phyloP scores from a whole-genome alignment of 2,888 invertebrate genomes.

The Yponomeuta evonymella region DNA sequence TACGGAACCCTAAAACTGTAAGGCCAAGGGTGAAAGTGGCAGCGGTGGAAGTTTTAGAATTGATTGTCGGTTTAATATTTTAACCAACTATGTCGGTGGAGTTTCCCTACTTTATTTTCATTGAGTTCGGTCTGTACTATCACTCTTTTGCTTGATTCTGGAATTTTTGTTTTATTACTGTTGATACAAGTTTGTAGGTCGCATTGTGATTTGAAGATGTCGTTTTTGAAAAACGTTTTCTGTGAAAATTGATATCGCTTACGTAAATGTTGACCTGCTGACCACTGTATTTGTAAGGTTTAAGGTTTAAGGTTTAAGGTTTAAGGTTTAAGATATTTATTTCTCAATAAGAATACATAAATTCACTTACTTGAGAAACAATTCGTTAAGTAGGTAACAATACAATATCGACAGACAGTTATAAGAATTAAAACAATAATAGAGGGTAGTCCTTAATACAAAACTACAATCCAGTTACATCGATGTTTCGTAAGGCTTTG shows the following conservation, averaged over 20 bases:
- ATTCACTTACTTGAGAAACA: too few species aligned
- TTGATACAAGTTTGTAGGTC: not conserved
- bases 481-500: too few species aligned
- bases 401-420: too few species aligned
- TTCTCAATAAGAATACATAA: too few species aligned
- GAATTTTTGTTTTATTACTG: not conserved
- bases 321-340: too few species aligned
- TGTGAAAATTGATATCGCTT: not conserved
- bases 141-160: not conserved
- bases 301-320: too few species aligned
- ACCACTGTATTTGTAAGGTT: too few species aligned
- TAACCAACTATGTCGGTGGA: not conserved
- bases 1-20: not conserved
- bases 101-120: not conserved
- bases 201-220: not conserved
- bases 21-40: slow-evolving; percentile 1
- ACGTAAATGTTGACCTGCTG: too few species aligned
- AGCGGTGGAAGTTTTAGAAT: not conserved
- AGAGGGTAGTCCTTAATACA: too few species aligned
- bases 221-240: not conserved
- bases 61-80: slow-evolving; percentile 3
- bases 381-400: too few species aligned
- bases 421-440: too few species aligned
- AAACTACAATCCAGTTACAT: too few species aligned
- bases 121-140: not conserved